Evolutionary conservation across 2,888 invertebrate genomes (phyloP), one percentile per base, ranked within the genome.

Genomic region (Phanerotoma sp.): DNA sequence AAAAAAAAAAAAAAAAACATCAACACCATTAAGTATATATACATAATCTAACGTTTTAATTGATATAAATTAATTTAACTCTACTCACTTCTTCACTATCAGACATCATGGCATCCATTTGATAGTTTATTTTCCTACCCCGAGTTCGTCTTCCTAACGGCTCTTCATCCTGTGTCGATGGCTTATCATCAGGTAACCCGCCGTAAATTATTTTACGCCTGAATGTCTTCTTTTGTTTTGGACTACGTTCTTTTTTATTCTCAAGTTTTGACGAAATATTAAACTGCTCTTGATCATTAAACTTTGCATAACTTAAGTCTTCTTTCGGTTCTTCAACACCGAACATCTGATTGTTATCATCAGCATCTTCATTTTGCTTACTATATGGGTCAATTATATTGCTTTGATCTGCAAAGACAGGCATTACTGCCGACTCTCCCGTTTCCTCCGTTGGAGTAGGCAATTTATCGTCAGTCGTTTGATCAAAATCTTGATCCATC

Each of bases 121-220:
- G 86, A 68, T 91, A 91, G 73, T 87, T 86, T 58, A 88, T 87
- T 76, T 87, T 86, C 65, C 84, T 82, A 60, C 88, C 89, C 5
- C 90, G 77, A 0, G 90, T 90, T 61, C 88, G 79, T 67, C 88
- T 82, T 48, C 84, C 82, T 54, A 84, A 80, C 35, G 82, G 81
- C 78, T 83, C 83, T 66, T 85, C 85, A 71, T 83, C 83, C 28
- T 74, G 68, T 13, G 56, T 62, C 33, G 61, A 58, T 21, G 67
- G 62, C 54, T 66, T 68, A 22, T 76, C 75, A 44, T 77, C 76
- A 20, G 72, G 71, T 53, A 79, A 69, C 37, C 79, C 77, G 33
- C 79, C 78, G 41, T 76, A 78, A 59, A 77, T 51, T 15, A 55
- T 52, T 62, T 41, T 55, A 11, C 50, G 22, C 4, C 42, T n/a